Conservation (phyloP, 1,140 invertebrate genomes). For the Thaumetopoea pityocampa region DNA sequence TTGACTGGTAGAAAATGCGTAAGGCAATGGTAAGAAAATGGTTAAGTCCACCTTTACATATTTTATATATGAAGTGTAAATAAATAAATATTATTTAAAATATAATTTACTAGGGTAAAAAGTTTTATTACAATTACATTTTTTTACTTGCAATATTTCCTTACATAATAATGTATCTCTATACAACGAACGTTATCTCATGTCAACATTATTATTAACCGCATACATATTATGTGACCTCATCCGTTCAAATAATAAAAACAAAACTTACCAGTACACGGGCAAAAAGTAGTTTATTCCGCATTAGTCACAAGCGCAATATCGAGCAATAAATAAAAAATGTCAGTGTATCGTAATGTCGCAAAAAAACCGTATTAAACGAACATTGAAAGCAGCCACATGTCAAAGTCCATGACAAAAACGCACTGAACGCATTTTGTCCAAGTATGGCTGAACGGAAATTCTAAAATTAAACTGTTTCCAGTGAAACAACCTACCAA, state of each 20-base stretch:
- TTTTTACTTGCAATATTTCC: too few species aligned
- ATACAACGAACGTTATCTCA: neutral
- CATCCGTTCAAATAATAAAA: constrained; percentile 4
- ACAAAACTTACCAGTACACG: constrained; percentile 13
- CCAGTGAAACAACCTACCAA: constrained; percentile 49
- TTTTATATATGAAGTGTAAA: too few species aligned
- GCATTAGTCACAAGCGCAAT: constrained; percentile 6
- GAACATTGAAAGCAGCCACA: constrained; percentile 24
- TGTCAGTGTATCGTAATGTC: neutral
- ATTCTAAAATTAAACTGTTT: constrained; percentile 72
- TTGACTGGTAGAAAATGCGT: too few species aligned
- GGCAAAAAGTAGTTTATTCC: neutral
- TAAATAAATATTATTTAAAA: too few species aligned
- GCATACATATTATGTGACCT: constrained; percentile 8
- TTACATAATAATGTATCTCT: too few species aligned
- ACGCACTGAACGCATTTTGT: constrained; percentile 57
- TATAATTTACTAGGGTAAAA: too few species aligned
- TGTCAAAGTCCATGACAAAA: constrained; percentile 38
- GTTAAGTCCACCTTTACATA: too few species aligned
- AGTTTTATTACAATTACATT: too few species aligned
- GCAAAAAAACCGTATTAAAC: constrained; percentile 22
- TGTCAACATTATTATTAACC: too few species aligned
- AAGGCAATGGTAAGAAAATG: too few species aligned
- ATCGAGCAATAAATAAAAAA: constrained; percentile 14
- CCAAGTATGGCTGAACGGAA: constrained; percentile 65